Base-by-base conservation (phyloP, 2,797 vertebrate species). In the Sebastes dallii region DNA sequence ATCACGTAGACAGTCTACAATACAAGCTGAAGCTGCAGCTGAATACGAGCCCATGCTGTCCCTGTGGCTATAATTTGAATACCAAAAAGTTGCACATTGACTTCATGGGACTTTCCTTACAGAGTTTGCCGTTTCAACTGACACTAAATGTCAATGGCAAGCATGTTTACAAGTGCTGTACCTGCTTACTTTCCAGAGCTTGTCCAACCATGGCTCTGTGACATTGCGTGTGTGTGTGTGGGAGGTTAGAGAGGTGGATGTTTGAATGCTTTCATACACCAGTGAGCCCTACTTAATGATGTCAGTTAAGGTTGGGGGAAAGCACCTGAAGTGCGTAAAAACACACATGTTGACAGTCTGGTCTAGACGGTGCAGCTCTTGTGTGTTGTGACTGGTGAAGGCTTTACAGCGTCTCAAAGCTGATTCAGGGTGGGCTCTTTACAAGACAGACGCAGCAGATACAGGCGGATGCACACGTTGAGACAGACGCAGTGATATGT, bases 301-400 rank as follows among this genome's bases (percentile, higher is more conserved):
- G 80, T 86, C 77, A 80, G 81, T 84, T 78, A 82, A 76, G 80
- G 64, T 82, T 69, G 72, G 32, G 55, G 86, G 90, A 93, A 93
- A 87, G 68, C 90, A 93, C 89, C 93, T 90, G 86, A 90, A 68
- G 74, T 87, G 81, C 85, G 76, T 85, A 89, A 92, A 93, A 52
- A 78, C 77, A 84, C 75, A 83, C 70, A 56, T 83, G 85, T 72
- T 81, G 84, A 82, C 72, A 34, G 34, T 70, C 27, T 72, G 12
- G 76, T 85, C 69, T 74, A 46, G 66, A 46, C 39, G 10, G 36
- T n/a, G 60, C 14, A 24, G 20, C 77, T 25, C 24, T 65, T 82
- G 54, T 56, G 64, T 50, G 25, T 79, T 70, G 67, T 80, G 27
- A 36, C 30, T 79, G 65, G 61, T 60, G 64, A 13, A 74, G 32